Conservation (phyloP, 2,888 invertebrate species). For the Drosophila melanosoma region DNA sequence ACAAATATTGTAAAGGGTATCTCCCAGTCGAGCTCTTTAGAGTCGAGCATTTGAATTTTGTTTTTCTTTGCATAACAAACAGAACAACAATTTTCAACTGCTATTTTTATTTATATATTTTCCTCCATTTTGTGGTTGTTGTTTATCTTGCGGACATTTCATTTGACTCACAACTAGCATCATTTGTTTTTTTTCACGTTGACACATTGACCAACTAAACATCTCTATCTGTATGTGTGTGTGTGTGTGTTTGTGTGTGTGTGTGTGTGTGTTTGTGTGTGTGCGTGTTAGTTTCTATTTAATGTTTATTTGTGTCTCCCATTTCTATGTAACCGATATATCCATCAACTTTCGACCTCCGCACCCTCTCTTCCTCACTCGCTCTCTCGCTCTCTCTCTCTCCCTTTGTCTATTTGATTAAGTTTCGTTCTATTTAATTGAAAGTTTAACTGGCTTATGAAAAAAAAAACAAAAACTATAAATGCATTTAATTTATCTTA, state of each 20-base stretch:
- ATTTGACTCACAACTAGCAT: conserved; percentile 73
- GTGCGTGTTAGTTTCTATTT: conserved; percentile 34
- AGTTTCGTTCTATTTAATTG: conserved; percentile 72
- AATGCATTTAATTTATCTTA: conserved; percentile 50
- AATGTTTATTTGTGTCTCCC: conserved; percentile 60
- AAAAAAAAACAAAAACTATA: conserved; percentile 6
- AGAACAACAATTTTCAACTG: conserved; percentile 51
- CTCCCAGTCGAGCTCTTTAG: background rate
- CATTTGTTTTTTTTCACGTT: conserved; percentile 75
- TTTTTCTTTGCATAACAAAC: conserved; percentile 21
- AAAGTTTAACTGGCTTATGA: conserved; percentile 55
- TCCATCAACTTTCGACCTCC: conserved; percentile 12
- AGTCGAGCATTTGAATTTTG: too few species aligned
- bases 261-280: conserved; percentile 10
- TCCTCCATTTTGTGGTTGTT: conserved; percentile 2
- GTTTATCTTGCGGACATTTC: conserved; percentile 65
- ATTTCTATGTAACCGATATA: conserved; percentile 43
- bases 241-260: background rate
- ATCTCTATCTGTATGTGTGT: conserved; percentile 16
- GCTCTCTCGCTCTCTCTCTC: background rate
- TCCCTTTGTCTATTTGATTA: conserved; percentile 62
- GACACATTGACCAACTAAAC: conserved; percentile 67
- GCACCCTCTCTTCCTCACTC: background rate
- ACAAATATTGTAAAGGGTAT: background rate
- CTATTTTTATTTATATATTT: conserved; percentile 53